Conservation (phyloP, 2,797 vertebrate genomes). For the Microtus obscurus region DNA sequence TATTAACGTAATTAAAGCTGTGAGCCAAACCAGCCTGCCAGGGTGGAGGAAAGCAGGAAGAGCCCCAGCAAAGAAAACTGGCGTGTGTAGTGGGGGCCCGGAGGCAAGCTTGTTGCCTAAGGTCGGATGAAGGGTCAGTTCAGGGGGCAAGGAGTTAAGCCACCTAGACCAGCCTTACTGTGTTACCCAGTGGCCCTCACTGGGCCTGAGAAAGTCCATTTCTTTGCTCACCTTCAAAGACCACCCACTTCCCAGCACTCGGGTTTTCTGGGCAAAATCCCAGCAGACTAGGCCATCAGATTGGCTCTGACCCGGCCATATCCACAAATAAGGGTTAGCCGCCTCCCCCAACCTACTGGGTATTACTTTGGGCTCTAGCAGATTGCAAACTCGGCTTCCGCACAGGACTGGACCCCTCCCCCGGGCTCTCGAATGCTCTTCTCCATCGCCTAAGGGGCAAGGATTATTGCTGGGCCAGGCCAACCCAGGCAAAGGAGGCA, state of each 20-base stretch:
- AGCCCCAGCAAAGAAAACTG: conserved; percentile 55
- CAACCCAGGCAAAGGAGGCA: not conserved
- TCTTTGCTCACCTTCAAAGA: conserved; percentile 33
- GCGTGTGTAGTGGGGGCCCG: not conserved
- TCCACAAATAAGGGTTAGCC: conserved; percentile 13
- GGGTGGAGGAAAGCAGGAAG: conserved; percentile 75
- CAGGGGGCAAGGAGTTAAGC: conserved; percentile 29
- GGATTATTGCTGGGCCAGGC: not conserved
- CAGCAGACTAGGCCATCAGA: conserved; percentile 5
- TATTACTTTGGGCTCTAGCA: not conserved
- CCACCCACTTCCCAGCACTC: not conserved
- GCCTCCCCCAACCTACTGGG: not conserved
- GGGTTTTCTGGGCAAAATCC: not conserved
- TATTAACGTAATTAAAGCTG: conserved; percentile 84
- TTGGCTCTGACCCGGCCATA: not conserved
- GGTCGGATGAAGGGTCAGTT: not conserved
- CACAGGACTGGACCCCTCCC: not conserved
- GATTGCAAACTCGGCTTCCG: not conserved
- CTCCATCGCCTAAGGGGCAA: conserved; percentile 25
- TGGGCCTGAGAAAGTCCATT: conserved; percentile 68
- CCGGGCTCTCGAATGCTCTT: conserved; percentile 10
- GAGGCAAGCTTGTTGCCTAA: conserved; percentile 28
- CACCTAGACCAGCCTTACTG: not conserved
- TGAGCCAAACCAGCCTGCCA: conserved; percentile 68
- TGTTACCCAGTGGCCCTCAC: not conserved